phyloP scores from a whole-genome alignment of 2,888 invertebrate genomes.

The Heliconius aoede region DNA sequence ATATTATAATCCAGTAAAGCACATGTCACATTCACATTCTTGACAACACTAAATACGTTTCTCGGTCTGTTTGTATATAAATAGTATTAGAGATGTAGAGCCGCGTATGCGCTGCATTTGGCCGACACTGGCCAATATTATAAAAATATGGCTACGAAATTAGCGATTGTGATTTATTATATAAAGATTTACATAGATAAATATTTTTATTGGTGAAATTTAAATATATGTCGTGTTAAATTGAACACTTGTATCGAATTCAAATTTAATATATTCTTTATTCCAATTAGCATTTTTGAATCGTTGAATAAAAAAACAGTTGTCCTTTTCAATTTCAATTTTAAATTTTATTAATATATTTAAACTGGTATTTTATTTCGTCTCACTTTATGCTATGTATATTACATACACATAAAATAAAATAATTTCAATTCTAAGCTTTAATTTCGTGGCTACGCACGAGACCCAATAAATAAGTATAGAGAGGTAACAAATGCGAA shows the following conservation, averaged over 20 bases:
- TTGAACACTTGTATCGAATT: no score
- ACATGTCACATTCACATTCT: slow-evolving; percentile 28
- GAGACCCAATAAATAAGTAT: slow-evolving; percentile 35
- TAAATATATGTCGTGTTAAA: no score
- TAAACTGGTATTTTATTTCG: no score
- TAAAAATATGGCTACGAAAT: slow-evolving; percentile 26
- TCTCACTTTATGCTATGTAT: no score
- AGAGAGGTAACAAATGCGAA: slow-evolving; percentile 26
- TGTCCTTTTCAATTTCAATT: no score
- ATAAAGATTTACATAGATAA: background rate
- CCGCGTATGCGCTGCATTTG: slow-evolving; percentile 37
- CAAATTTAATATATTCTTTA: no score
- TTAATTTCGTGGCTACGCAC: slow-evolving; percentile 18
- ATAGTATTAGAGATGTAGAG: slow-evolving; percentile 18
- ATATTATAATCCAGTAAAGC: slow-evolving; percentile 28
- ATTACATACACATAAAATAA: background rate
- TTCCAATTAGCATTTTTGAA: no score
- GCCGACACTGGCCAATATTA: slow-evolving; percentile 23
- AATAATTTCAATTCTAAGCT: background rate
- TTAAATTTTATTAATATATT: no score
- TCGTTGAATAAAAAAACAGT: no score
- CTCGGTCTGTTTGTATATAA: slow-evolving; percentile 40
- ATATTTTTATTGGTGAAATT: no score
- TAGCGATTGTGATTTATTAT: slow-evolving; percentile 29
- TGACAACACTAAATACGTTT: slow-evolving; percentile 26